Percentiles rank a stretch among this genome's conserved stretches.
phyloP scores from a whole-genome alignment of 2,888 invertebrate species.

The Acholoe squamosa region DNA sequence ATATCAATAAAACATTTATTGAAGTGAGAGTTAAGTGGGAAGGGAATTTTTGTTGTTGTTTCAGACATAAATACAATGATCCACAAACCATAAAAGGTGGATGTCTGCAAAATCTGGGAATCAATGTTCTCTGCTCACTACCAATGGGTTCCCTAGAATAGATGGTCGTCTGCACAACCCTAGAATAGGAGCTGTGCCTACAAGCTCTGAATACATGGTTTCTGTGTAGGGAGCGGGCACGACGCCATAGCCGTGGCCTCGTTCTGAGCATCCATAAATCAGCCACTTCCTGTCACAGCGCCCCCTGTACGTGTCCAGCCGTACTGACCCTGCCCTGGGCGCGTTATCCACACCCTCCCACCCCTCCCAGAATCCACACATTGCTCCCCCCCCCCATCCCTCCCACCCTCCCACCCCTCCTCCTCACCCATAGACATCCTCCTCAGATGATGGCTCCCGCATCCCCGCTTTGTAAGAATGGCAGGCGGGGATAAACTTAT shows the following conservation, averaged over 20 bases:
- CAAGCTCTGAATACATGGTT: too few relatives aligned
- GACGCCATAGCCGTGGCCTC: not conserved
- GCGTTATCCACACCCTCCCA: not conserved
- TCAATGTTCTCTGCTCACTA: too few relatives aligned
- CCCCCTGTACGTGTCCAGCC: not conserved
- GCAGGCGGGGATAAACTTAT: slow-evolving; percentile 46
- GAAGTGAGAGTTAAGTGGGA: too few relatives aligned
- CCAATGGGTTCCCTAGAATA: too few relatives aligned
- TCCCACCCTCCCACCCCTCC: not conserved
- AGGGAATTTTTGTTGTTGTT: too few relatives aligned
- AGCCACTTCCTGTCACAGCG: slow-evolving; percentile 32
- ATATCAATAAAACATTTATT: too few relatives aligned
- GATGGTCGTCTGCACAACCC: too few relatives aligned
- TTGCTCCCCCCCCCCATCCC: not conserved
- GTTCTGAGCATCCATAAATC: slow-evolving; percentile 49
- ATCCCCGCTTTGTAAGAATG: slow-evolving; percentile 53
- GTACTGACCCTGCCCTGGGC: not conserved
- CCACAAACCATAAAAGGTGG: too few relatives aligned
- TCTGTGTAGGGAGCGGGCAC: not conserved
- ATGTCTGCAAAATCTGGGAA: too few relatives aligned
- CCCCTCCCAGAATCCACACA: too few relatives aligned
- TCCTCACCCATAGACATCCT: not conserved
- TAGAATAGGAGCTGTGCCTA: too few relatives aligned
- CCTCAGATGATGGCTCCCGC: not conserved
- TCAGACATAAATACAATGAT: too few relatives aligned